Percentiles rank a stretch among this genome's conserved stretches.
Evolutionary conservation across 2,888 invertebrate genomes (phyloP).

Genomic region (Blomia tropicalis): DNA sequence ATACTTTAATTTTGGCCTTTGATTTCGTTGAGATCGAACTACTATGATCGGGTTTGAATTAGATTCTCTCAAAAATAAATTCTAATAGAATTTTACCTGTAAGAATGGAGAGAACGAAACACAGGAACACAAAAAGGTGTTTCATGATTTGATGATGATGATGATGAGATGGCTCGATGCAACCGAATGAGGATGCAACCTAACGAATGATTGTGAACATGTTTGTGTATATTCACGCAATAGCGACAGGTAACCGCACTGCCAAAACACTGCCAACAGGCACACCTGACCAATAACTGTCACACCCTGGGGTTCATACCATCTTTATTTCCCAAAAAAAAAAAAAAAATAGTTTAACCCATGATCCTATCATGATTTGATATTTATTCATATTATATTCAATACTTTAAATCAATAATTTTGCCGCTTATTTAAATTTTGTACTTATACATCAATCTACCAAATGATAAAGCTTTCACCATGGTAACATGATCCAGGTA

Average conservation of each 20-base stretch:
- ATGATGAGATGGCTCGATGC: too few relatives aligned
- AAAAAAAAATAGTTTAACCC: too few relatives aligned
- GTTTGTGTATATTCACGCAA: neutral
- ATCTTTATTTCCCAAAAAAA: too few relatives aligned
- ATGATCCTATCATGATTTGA: neutral
- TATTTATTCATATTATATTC: neutral
- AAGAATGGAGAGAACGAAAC: neutral
- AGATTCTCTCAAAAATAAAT: neutral
- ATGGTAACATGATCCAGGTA: too few relatives aligned
- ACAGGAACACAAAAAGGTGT: neutral
- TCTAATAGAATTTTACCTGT: neutral
- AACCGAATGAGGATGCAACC: too few relatives aligned
- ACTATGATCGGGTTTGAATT: neutral
- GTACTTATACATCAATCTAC: too few relatives aligned
- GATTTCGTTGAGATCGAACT: neutral
- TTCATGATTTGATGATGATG: neutral
- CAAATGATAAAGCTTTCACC: too few relatives aligned
- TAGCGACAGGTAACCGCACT: constrained; percentile 4
- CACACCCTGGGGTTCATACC: constrained; percentile 5
- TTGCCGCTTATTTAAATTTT: too few relatives aligned
- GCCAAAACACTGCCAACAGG: constrained; percentile 5
- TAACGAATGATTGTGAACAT: neutral
- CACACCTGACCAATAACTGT: neutral
- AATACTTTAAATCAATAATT: neutral
- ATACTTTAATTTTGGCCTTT: constrained; percentile 42